Evolutionary conservation across 2,113 vertebrate genomes (phyloP).

Genomic region (Notarius lentiginosus): DNA sequence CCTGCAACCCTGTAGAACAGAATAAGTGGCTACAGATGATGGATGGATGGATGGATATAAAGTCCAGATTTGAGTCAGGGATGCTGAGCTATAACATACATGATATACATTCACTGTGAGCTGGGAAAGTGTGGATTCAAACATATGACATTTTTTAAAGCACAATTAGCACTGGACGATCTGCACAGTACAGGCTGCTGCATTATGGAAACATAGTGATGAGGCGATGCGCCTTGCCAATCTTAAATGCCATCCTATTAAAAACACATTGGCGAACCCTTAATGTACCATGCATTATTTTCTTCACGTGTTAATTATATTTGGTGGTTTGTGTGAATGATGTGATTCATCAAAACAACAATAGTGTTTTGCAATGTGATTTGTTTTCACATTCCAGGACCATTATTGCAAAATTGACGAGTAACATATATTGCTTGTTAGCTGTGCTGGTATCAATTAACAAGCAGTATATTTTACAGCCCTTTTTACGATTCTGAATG

Average conservation of each 20-base stretch:
- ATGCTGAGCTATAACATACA: not conserved
- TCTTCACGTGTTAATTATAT: not conserved
- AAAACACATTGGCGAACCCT: not conserved
- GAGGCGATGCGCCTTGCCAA: not conserved
- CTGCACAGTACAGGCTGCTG: not conserved
- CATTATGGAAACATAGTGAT: not conserved
- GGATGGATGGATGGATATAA: too few relatives aligned
- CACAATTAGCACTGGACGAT: not conserved
- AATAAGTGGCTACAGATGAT: too few relatives aligned
- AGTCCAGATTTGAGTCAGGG: not conserved
- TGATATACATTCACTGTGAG: not conserved
- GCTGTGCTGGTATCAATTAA: not conserved
- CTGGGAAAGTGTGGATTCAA: not conserved
- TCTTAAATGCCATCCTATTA: conserved; percentile 16
- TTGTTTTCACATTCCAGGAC: not conserved
- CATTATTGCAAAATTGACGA: not conserved
- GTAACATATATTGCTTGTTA: not conserved
- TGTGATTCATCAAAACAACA: conserved; percentile 10
- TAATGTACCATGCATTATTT: conserved; percentile 1
- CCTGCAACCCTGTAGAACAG: too few relatives aligned
- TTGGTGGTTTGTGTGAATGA: not conserved
- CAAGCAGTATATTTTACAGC: not conserved
- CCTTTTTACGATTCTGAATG: not conserved
- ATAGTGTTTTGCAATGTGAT: not conserved
- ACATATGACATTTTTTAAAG: not conserved